Conservation (phyloP, 2,113 vertebrate genomes). For the Hyperoodon ampullatus region DNA sequence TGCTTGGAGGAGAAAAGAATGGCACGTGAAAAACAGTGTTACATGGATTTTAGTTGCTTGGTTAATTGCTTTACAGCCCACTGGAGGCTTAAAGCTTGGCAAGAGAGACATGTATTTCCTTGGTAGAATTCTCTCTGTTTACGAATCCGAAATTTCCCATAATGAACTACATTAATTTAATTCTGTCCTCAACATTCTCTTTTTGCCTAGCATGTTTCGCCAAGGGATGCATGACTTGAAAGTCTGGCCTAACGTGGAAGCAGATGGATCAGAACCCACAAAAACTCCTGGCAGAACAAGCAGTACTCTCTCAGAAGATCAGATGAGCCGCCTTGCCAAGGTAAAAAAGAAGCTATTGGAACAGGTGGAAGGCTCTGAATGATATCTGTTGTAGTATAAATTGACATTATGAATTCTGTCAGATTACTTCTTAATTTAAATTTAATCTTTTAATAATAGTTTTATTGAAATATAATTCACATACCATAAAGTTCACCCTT, state of each 20-base stretch:
- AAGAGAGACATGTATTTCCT: slow-evolving; percentile 19
- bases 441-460: slow-evolving; percentile 21
- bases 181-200: slow-evolving; percentile 41
- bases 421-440: not conserved
- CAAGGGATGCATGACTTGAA: slow-evolving; percentile 99
- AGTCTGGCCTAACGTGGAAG: slow-evolving; percentile 97
- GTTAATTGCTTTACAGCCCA: slow-evolving; percentile 43
- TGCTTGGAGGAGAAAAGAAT: not conserved
- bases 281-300: slow-evolving; percentile 96
- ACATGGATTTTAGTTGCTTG: slow-evolving; percentile 24
- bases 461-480: not conserved
- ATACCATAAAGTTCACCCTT: not conserved
- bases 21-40: not conserved
- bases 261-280: slow-evolving; percentile 95
- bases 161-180: slow-evolving; percentile 56
- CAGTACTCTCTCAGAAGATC: slow-evolving; percentile 95
- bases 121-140: slow-evolving; percentile 46
- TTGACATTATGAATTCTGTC: not conserved
- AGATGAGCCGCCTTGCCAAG: slow-evolving; percentile 99
- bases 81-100: not conserved
- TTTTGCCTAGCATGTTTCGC: slow-evolving; percentile 93
- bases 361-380: not conserved
- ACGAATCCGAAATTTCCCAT: slow-evolving; percentile 27
- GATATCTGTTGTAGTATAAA: not conserved
- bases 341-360: slow-evolving; percentile 81